Evolutionary conservation across 2,888 invertebrate species (phyloP).

Genomic region (Marasmarcha lunaedactyla): DNA sequence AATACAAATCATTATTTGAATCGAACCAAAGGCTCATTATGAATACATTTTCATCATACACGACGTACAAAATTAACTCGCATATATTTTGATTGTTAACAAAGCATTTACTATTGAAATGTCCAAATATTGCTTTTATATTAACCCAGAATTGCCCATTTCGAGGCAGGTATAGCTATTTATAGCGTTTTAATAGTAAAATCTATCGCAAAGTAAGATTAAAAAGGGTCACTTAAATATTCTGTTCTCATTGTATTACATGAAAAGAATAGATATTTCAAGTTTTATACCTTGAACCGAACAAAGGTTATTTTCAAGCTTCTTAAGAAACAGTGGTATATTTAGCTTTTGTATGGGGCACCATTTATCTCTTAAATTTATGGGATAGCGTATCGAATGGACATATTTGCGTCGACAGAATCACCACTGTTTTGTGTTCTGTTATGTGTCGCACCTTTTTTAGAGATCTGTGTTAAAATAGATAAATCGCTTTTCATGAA

Average conservation of each 20-base stretch:
- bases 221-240: conserved; percentile 47
- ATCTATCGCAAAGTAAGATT: conserved; percentile 27
- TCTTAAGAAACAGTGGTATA: conserved; percentile 58
- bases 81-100: neutral
- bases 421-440: conserved; percentile 30
- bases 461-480: neutral
- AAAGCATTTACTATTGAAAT: neutral
- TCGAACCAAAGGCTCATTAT: neutral
- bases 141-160: conserved; percentile 1
- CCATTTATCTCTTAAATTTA: conserved; percentile 68
- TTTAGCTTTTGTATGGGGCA: conserved; percentile 58
- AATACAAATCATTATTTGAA: neutral
- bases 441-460: conserved; percentile 17
- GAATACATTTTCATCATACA: neutral
- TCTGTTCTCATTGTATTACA: conserved; percentile 38
- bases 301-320: conserved; percentile 55
- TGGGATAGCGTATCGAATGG: conserved; percentile 56
- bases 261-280: conserved; percentile 42
- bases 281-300: conserved; percentile 43
- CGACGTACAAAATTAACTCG: neutral
- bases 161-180: conserved; percentile 18
- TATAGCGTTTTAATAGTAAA: conserved; percentile 39
- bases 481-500: neutral
- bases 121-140: neutral
- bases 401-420: conserved; percentile 45